Percentiles rank a stretch among this genome's conserved stretches.
Evolutionary conservation across 1,140 invertebrate genomes (phyloP).

Genomic region (Nasonia vitripennis): DNA sequence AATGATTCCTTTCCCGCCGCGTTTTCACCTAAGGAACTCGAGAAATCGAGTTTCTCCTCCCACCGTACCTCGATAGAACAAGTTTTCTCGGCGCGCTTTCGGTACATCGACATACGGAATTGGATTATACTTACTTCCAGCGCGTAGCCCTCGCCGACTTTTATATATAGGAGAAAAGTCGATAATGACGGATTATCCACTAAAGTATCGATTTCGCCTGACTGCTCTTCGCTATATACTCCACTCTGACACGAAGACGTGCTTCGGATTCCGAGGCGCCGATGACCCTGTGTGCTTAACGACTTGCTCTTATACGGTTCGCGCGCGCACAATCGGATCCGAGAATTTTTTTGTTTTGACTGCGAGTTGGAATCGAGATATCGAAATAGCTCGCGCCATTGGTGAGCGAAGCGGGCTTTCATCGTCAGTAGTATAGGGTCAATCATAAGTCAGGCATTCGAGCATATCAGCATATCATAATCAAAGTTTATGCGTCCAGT

Average conservation of each 20-base stretch:
- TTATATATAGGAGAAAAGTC: conserved; percentile 25
- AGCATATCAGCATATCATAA: too few relatives aligned
- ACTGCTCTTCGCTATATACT: neutral
- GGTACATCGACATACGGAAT: conserved; percentile 24
- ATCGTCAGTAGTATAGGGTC: too few relatives aligned
- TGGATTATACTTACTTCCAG: conserved; percentile 44
- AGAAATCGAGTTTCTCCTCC: conserved; percentile 52
- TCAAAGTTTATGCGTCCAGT: too few relatives aligned
- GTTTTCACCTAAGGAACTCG: conserved; percentile 47
- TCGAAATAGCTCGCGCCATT: too few relatives aligned
- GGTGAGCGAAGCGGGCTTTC: too few relatives aligned
- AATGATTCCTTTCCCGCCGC: conserved; percentile 44
- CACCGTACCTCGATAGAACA: neutral
- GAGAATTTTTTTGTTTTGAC: neutral
- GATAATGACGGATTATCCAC: conserved; percentile 37
- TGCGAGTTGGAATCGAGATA: too few relatives aligned
- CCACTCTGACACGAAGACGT: neutral
- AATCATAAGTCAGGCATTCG: too few relatives aligned
- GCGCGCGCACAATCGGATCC: too few relatives aligned
- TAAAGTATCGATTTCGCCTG: conserved; percentile 41
- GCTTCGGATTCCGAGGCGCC: neutral
- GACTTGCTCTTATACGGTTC: conserved; percentile 9
- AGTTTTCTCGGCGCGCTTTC: conserved; percentile 4
- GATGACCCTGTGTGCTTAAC: neutral
- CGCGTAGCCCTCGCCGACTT: neutral